Percentiles rank a stretch among this genome's conserved stretches.
phyloP scores from a whole-genome alignment of 2,888 invertebrate genomes.

The Drosophila anceps region DNA sequence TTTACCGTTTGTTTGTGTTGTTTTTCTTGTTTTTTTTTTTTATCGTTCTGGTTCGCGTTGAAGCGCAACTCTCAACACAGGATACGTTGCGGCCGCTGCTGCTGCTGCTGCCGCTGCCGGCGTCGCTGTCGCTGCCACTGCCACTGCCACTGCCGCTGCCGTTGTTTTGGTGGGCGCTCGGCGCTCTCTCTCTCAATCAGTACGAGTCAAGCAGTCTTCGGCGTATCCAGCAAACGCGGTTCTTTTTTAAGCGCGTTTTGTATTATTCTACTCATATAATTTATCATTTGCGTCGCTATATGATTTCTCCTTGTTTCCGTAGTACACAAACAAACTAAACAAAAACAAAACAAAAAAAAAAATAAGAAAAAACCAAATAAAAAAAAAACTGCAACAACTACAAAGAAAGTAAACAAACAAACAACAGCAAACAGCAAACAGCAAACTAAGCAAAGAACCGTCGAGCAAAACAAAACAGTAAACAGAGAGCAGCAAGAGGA shows the following conservation, averaged over 20 bases:
- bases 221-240: slow-evolving; percentile 86
- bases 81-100: slow-evolving; percentile 68
- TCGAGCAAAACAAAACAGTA: slow-evolving; percentile 14
- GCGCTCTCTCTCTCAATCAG: slow-evolving; percentile 77
- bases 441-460: slow-evolving; percentile 9
- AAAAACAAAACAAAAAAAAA: slow-evolving; percentile 24
- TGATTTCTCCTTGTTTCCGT: slow-evolving; percentile 85
- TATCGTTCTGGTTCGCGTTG: slow-evolving; percentile 15
- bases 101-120: slow-evolving; percentile 23
- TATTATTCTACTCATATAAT: slow-evolving; percentile 86
- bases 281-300: slow-evolving; percentile 86
- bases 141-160: slow-evolving; percentile 16
- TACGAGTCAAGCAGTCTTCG: slow-evolving; percentile 86
- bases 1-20: slow-evolving; percentile 21
- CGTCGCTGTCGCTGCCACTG: slow-evolving; percentile 28
- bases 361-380: background rate
- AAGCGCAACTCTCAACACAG: slow-evolving; percentile 77
- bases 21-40: slow-evolving; percentile 9
- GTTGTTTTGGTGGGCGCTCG: slow-evolving; percentile 41
- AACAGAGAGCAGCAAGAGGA: slow-evolving; percentile 6
- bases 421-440: no score
- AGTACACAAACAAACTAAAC: slow-evolving; percentile 68
- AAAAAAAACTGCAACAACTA: background rate
- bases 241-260: slow-evolving; percentile 86
- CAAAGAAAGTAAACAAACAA: slow-evolving; percentile 11